A percentile compares a stretch with the other conserved stretches of the same genome.
phyloP scores from a whole-genome alignment of 2,113 vertebrate species.

The Porphyrio hochstetteri region DNA sequence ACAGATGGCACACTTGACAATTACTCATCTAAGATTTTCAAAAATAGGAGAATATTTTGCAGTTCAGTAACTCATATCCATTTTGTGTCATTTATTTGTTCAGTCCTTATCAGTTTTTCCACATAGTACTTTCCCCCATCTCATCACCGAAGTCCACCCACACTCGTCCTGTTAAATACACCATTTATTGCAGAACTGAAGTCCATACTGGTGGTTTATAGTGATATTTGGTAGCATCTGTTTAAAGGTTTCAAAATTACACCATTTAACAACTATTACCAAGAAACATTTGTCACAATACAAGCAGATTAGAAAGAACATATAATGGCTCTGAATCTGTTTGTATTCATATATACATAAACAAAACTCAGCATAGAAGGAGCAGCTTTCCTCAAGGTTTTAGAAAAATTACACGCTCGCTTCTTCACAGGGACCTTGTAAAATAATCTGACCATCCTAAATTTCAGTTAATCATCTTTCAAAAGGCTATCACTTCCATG shows the following conservation, averaged over 20 bases:
- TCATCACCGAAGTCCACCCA: slow-evolving; percentile 13
- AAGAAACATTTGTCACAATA: not conserved
- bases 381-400: not conserved
- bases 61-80: slow-evolving; percentile 19
- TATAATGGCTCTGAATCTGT: not conserved
- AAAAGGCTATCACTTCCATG: not conserved
- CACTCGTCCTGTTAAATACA: not conserved
- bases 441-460: not conserved
- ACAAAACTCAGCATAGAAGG: not conserved
- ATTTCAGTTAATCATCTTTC: not conserved
- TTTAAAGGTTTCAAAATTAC: slow-evolving; percentile 8
- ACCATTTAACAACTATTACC: not conserved
- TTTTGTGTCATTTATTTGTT: not conserved
- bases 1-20: slow-evolving; percentile 46
- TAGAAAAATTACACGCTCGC: not conserved
- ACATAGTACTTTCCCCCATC: not conserved
- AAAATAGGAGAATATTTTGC: slow-evolving; percentile 38
- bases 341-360: not conserved
- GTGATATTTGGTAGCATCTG: not conserved
- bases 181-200: not conserved
- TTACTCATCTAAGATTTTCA: slow-evolving; percentile 52
- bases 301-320: not conserved
- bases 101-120: not conserved
- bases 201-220: not conserved
- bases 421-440: not conserved